Percentiles rank a stretch among this genome's conserved stretches.
Evolutionary conservation across 2,888 invertebrate species (phyloP).

Genomic region (Leistus spinibarbis): DNA sequence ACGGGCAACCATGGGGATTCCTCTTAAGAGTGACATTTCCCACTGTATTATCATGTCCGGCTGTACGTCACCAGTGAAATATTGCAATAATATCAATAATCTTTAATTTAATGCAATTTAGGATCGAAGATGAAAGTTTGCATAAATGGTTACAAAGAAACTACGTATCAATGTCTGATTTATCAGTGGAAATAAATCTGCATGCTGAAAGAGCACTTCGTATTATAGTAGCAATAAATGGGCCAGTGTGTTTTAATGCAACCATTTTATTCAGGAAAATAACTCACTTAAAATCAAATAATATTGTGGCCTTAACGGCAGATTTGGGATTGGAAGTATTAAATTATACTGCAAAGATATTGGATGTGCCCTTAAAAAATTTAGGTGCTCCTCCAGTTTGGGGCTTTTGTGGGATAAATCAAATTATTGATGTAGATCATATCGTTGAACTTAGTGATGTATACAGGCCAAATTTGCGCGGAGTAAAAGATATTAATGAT

Average conservation of each 20-base stretch:
- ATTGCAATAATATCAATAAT: slow-evolving; percentile 40
- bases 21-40: too few species aligned
- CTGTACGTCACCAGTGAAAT: slow-evolving; percentile 40
- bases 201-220: slow-evolving; percentile 58
- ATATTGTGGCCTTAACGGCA: slow-evolving; percentile 65
- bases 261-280: slow-evolving; percentile 57
- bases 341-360: slow-evolving; percentile 56
- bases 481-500: slow-evolving; percentile 57
- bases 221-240: slow-evolving; percentile 62
- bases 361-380: slow-evolving; percentile 58
- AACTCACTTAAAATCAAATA: slow-evolving; percentile 56
- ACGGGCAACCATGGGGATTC: too few species aligned
- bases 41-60: too few species aligned
- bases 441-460: slow-evolving; percentile 62
- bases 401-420: slow-evolving; percentile 66
- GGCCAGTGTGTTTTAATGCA: slow-evolving; percentile 65
- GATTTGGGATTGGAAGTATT: slow-evolving; percentile 62
- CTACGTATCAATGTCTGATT: slow-evolving; percentile 52
- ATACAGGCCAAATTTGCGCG: slow-evolving; percentile 61
- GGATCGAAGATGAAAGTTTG: slow-evolving; percentile 46
- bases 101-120: slow-evolving; percentile 17
- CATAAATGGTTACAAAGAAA: slow-evolving; percentile 50
- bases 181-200: slow-evolving; percentile 61
- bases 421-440: slow-evolving; percentile 62
- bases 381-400: slow-evolving; percentile 67